phyloP scores from a whole-genome alignment of 2,113 vertebrate genomes.

The Ailuropoda melanoleuca region DNA sequence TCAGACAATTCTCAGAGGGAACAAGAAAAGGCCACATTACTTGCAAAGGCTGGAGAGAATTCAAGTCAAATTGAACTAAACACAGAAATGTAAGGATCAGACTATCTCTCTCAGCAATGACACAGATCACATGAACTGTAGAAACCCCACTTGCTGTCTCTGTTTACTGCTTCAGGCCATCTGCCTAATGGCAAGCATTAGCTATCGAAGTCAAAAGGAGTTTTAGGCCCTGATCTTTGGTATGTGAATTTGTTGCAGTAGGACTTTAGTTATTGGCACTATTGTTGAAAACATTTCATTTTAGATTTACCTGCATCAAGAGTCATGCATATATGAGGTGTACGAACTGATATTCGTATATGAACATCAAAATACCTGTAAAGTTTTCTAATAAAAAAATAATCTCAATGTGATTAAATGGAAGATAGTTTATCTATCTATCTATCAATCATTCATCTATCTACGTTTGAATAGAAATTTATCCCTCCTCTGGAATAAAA shows the following conservation, averaged over 20 bases:
- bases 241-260: background rate
- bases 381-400: background rate
- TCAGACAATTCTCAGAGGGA: slow-evolving; percentile 9
- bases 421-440: background rate
- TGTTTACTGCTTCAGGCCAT: background rate
- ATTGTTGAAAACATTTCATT: background rate
- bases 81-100: background rate
- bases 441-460: too few relatives aligned
- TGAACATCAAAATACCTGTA: background rate
- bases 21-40: background rate
- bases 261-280: background rate
- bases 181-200: background rate
- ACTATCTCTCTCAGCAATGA: background rate
- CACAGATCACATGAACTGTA: background rate
- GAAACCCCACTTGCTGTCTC: background rate
- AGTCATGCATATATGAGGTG: background rate
- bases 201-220: background rate
- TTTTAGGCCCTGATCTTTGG: background rate
- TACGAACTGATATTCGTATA: background rate
- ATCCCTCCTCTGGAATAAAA: background rate
- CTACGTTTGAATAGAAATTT: background rate
- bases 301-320: background rate
- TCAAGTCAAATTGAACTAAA: slow-evolving; percentile 29
- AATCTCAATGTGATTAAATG: background rate
- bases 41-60: slow-evolving; percentile 37